These are phyloP conservation scores for Hirtodrosophila cameraria DNA, from an alignment of 2,888 invertebrate species.

Conservation along the genomic window DNA sequence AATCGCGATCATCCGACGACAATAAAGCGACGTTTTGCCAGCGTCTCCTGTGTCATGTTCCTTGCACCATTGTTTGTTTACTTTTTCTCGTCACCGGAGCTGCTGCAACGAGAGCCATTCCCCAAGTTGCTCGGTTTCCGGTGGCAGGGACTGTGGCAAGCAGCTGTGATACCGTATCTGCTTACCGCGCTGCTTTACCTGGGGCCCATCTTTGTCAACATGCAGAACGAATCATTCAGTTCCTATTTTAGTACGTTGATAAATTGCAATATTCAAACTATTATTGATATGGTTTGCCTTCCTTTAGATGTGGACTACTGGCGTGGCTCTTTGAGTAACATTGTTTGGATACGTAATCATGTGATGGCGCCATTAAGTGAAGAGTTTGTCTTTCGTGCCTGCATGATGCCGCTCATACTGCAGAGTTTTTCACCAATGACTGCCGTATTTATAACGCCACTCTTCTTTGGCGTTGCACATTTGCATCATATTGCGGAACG, in stretches of 20 bases:
- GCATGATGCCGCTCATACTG: slow-evolving; percentile 95
- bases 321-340: slow-evolving; percentile 89
- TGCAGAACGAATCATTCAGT: slow-evolving; percentile 88
- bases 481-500: slow-evolving; percentile 95
- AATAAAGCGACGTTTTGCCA: slow-evolving; percentile 93
- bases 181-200: slow-evolving; percentile 92
- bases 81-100: slow-evolving; percentile 88
- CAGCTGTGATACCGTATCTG: slow-evolving; percentile 89
- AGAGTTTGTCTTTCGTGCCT: slow-evolving; percentile 97
- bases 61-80: slow-evolving; percentile 92
- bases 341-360: slow-evolving; percentile 94
- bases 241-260: slow-evolving; percentile 87
- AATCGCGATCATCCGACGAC: slow-evolving; percentile 94
- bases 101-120: slow-evolving; percentile 87
- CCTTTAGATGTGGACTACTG: slow-evolving; percentile 89
- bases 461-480: slow-evolving; percentile 97
- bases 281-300: background rate
- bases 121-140: slow-evolving; percentile 91
- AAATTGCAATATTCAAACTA: background rate
- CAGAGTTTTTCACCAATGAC: slow-evolving; percentile 91
- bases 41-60: slow-evolving; percentile 92
- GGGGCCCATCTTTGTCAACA: slow-evolving; percentile 92
- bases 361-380: slow-evolving; percentile 96
- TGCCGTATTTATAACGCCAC: slow-evolving; percentile 93
- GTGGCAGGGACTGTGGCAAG: slow-evolving; percentile 89